These are phyloP conservation scores for Eufriesea mexicana DNA, from an alignment of 1,140 invertebrate genomes.

Conservation along the genomic window DNA sequence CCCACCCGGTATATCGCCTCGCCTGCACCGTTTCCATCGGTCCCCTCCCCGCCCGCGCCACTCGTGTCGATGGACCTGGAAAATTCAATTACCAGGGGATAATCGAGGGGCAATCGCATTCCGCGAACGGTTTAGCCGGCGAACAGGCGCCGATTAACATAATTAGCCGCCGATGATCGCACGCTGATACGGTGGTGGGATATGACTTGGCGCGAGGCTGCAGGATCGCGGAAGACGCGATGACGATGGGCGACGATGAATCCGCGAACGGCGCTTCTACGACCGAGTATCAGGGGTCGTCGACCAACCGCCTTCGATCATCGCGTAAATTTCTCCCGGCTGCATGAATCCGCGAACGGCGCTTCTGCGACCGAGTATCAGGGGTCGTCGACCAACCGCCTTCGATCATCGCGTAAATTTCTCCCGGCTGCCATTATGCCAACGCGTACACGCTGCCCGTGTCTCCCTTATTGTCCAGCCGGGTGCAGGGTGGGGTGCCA, in stretches of 20 bases:
- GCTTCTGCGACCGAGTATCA: background rate
- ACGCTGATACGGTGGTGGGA: background rate
- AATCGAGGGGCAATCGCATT: background rate
- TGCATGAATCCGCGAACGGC: slow-evolving; percentile 12
- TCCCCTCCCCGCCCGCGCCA: too few species aligned
- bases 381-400: background rate
- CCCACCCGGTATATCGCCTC: too few species aligned
- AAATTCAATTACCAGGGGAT: slow-evolving; percentile 29
- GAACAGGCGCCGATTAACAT: slow-evolving; percentile 43
- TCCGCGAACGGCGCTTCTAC: background rate
- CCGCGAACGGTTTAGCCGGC: background rate
- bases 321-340: slow-evolving; percentile 22
- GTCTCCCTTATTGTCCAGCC: slow-evolving; percentile 18
- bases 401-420: slow-evolving; percentile 21
- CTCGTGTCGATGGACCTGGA: background rate
- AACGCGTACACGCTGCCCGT: background rate
- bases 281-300: background rate
- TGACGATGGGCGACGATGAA: too few species aligned
- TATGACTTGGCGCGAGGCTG: background rate
- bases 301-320: background rate
- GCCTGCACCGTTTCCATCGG: too few species aligned
- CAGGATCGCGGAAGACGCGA: too few species aligned
- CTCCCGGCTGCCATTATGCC: slow-evolving; percentile 23
- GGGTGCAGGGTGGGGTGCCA: too few species aligned
- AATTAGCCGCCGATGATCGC: slow-evolving; percentile 13